Evolutionary conservation across 2,888 invertebrate species (phyloP).

Genomic region (Bombylius discolor): DNA sequence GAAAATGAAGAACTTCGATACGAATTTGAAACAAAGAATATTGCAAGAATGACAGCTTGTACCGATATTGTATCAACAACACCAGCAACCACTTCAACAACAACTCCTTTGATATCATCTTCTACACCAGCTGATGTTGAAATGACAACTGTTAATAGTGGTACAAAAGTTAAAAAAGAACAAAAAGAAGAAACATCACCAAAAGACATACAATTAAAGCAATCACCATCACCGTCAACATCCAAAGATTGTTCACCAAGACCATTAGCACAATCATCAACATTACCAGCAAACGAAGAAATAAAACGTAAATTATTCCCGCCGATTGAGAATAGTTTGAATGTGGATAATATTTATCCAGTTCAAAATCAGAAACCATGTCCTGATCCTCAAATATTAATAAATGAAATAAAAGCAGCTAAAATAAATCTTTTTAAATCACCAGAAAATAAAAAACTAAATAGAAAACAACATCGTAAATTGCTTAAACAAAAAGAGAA

Average conservation of each 20-base stretch:
- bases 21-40: constrained; percentile 45
- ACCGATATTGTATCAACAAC: constrained; percentile 1
- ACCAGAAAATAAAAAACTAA: constrained; percentile 35
- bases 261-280: too few species aligned
- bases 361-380: constrained; percentile 20
- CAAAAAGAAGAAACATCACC: constrained; percentile 1
- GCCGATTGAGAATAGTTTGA: not conserved
- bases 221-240: too few species aligned
- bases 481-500: constrained; percentile 44
- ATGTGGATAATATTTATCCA: constrained; percentile 13
- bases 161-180: constrained; percentile 1
- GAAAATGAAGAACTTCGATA: constrained; percentile 50
- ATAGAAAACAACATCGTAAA: constrained; percentile 34
- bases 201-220: not conserved
- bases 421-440: constrained; percentile 30
- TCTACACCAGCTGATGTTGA: not conserved
- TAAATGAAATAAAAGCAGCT: constrained; percentile 30
- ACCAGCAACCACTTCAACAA: too few species aligned
- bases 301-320: constrained; percentile 2
- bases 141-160: not conserved
- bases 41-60: constrained; percentile 38
- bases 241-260: not conserved
- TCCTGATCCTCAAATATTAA: constrained; percentile 29
- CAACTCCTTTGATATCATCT: too few species aligned
- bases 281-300: not conserved